Conservation (phyloP, 2,888 invertebrate species). For the Phyllotreta cruciferae region DNA sequence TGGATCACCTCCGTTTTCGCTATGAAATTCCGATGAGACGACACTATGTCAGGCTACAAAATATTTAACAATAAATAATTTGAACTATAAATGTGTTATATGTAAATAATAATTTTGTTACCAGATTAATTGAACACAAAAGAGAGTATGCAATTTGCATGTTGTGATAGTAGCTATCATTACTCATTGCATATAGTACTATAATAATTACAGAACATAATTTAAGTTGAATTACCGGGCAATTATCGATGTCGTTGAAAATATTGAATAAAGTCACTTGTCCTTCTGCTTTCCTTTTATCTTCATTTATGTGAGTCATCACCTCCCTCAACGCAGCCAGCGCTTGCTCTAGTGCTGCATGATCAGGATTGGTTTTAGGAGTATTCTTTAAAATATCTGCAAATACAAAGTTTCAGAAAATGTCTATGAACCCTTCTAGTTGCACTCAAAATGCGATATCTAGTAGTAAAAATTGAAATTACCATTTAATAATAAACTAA, state of each 20-base stretch:
- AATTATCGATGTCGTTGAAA: constrained; percentile 97
- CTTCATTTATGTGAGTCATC: constrained; percentile 97
- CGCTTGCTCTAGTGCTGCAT: constrained; percentile 82
- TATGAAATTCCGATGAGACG: constrained; percentile 90
- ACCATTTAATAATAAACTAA: constrained; percentile 93
- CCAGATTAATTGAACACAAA: too few relatives aligned
- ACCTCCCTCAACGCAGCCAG: constrained; percentile 89
- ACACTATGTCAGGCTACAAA: constrained; percentile 84
- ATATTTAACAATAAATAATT: constrained; percentile 15
- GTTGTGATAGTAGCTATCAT: too few relatives aligned
- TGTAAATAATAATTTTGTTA: constrained; percentile 8
- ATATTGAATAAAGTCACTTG: constrained; percentile 97
- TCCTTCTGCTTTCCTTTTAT: constrained; percentile 95
- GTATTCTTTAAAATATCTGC: constrained; percentile 94
- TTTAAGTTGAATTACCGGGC: constrained; percentile 73
- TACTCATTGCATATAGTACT: neutral
- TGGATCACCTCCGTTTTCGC: constrained; percentile 89
- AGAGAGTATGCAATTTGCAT: too few relatives aligned
- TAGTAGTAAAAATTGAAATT: constrained; percentile 50
- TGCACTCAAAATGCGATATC: constrained; percentile 3
- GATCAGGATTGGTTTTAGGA: constrained; percentile 85
- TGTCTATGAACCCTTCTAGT: neutral
- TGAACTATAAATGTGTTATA: neutral
- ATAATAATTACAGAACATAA: neutral
- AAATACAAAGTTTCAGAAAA: constrained; percentile 46